Percentiles rank a stretch among this genome's conserved stretches.
These are phyloP conservation scores for Triplophysa dalaica DNA, from an alignment of 2,113 vertebrate genomes.

Conservation along the genomic window DNA sequence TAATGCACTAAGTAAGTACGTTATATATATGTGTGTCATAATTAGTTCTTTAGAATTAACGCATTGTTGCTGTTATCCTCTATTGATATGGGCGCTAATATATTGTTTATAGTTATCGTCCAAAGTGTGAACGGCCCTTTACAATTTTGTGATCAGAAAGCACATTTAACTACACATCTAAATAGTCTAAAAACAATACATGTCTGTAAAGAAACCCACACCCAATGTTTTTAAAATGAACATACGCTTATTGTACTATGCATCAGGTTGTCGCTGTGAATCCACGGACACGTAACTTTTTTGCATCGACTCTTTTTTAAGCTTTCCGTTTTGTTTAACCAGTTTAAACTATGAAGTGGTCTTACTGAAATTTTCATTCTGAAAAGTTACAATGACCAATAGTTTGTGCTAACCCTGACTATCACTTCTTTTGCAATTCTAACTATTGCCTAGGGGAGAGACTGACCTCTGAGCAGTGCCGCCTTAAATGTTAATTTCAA, in stretches of 20 bases:
- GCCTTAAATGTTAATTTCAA: conserved; percentile 76
- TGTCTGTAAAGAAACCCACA: background rate
- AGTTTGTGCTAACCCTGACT: conserved; percentile 75
- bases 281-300: conserved; percentile 65
- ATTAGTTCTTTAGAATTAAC: too few species aligned
- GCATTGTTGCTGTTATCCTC: too few species aligned
- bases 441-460: conserved; percentile 65
- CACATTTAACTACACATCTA: background rate
- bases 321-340: conserved; percentile 61
- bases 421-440: conserved; percentile 82
- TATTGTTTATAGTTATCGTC: too few species aligned
- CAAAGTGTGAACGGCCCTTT: background rate
- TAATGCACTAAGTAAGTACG: too few species aligned
- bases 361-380: conserved; percentile 59
- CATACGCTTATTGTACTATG: conserved; percentile 71
- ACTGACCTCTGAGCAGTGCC: conserved; percentile 67
- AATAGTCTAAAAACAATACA: background rate
- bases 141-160: conserved; percentile 8
- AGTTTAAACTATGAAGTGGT: conserved; percentile 73
- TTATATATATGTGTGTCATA: too few species aligned
- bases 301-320: conserved; percentile 33
- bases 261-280: conserved; percentile 73
- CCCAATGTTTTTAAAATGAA: conserved; percentile 21
- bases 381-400: conserved; percentile 61
- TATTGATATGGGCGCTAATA: too few species aligned